Evolutionary conservation across 2,888 invertebrate species (phyloP).

Genomic region (Automeris io): DNA sequence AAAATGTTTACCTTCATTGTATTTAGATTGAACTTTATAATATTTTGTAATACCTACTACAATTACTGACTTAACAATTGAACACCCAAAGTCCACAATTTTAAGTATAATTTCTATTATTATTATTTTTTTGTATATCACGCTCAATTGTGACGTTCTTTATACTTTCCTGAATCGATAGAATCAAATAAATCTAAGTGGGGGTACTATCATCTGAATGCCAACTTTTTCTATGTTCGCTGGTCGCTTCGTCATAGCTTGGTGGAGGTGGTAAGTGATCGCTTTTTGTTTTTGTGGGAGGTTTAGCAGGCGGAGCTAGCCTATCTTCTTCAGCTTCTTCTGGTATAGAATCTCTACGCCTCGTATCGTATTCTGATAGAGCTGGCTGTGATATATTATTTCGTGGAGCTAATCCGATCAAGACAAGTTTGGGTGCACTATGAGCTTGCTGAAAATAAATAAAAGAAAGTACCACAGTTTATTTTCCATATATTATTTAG

Average conservation of each 20-base stretch:
- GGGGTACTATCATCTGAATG: constrained; percentile 70
- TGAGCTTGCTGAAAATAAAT: constrained; percentile 76
- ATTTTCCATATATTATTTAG: too few relatives aligned
- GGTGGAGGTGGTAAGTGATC: constrained; percentile 58
- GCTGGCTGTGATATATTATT: constrained; percentile 80
- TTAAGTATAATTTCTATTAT: too few relatives aligned
- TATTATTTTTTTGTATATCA: neutral
- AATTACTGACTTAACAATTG: neutral
- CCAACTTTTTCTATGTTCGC: constrained; percentile 69
- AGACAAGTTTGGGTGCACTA: constrained; percentile 79
- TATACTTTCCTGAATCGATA: neutral
- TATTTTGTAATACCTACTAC: neutral
- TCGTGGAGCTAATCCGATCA: constrained; percentile 60
- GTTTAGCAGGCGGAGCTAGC: constrained; percentile 38
- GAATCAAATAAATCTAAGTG: constrained; percentile 37
- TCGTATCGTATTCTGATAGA: constrained; percentile 75
- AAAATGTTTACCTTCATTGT: too few relatives aligned
- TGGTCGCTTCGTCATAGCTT: constrained; percentile 58
- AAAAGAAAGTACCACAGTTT: too few relatives aligned
- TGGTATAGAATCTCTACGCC: constrained; percentile 79
- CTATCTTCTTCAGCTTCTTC: constrained; percentile 76
- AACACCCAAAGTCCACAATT: neutral
- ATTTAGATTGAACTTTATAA: too few relatives aligned
- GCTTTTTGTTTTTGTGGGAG: constrained; percentile 54
- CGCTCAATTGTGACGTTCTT: neutral